Evolutionary conservation across 1,140 invertebrate genomes (phyloP), one percentile per base, ranked within the genome.

Genomic region (Aphelenchoides fujianensis): DNA sequence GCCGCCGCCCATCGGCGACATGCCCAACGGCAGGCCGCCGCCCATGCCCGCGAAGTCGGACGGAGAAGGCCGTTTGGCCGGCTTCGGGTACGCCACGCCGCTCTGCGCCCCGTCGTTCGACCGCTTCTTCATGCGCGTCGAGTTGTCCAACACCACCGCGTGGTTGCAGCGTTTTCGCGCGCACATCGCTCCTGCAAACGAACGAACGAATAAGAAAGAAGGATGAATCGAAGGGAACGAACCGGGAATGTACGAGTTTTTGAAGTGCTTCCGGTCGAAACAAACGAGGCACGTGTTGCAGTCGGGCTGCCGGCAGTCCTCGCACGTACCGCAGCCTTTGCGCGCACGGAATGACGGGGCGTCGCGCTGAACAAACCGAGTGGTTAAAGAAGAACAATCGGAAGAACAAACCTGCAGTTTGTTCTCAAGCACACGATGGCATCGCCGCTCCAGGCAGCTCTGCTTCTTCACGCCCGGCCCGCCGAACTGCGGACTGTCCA

Each of bases 381-480:
- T 59, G 55, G 7, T 1, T 19, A 16, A 34, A 66, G 31, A 1
- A 0, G 23, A 66, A 32, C 37, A 66, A 36, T 1, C 1, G 31
- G 69, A 68, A 36, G n/a, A n/a, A 34, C 70, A 3, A 9, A 79
- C 77, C 71, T 79, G 78, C 54, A 79, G 64, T 63, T 76, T 54
- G 67, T 79, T 79, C 57, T 79, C 78, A 23, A 79, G 54, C 1
- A 79, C 78, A 23, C 78, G 48, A 3, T 80, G 55, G 71, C 78
- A 79, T 32, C 78, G 27, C 55, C 78, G 37, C 67, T 79, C 78
- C 27, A 79, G 77, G 54, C 78, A 79, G 19, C 69, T 73, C 55
- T 79, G 78, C 67, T 79, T 79, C 54, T 79, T 79, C 19, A 79
- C 78, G 19, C 70, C 78, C 0, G 78, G 78, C 31, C 78, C 78